Base-by-base conservation (phyloP, 2,113 vertebrate species). In the Poeciliopsis retropinna region DNA sequence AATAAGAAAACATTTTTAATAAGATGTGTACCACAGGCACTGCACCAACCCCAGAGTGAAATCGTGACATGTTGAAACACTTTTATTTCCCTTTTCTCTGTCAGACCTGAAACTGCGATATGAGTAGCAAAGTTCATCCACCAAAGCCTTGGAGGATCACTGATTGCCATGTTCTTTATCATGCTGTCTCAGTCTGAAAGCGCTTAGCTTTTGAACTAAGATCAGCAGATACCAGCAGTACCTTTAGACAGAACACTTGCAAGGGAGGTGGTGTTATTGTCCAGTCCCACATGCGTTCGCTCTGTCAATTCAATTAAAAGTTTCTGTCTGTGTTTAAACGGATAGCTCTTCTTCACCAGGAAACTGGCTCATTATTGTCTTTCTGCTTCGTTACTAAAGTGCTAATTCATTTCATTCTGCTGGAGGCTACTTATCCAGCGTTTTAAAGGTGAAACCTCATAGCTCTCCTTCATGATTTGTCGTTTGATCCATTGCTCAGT, bases 401-500 rank as follows among this genome's bases (percentile, higher is more conserved):
- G 61, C 67, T 70, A 61, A 51, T 85, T 85, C 7, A 76, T 87
- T 85, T 75, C 0, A 64, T 71, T 76, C 79, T 74, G 82, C 84
- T 82, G 47, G 32, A 79, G 82, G 85, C 81, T 47, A 69, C 61
- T 57, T 15, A 3, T 28, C 31, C 78, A 60, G 0, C 13, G 4
- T 82, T 70, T 54, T 78, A 73, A 76, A 67, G 66, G 37, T 47
- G 62, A 61, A 70, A 75, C 71, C 85, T 86, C 73, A 82, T 67
- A 85, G 82, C 73, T 78, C 83, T 81, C 54, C 71, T 72, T 78
- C 76, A 61, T 79, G 74, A 84, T 71, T 61, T 84, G 60, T 54
- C 47, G 29, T 84, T 84, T 81, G 81, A 85, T 85, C 87, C 83
- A 73, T 83, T 70, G 81, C 84, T 13, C 62, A 14, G 69, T 75